Evolutionary conservation across 2,113 vertebrate genomes (phyloP), one percentile per base, ranked within the genome.

Genomic region (Sinocyclocheilus grahami): DNA sequence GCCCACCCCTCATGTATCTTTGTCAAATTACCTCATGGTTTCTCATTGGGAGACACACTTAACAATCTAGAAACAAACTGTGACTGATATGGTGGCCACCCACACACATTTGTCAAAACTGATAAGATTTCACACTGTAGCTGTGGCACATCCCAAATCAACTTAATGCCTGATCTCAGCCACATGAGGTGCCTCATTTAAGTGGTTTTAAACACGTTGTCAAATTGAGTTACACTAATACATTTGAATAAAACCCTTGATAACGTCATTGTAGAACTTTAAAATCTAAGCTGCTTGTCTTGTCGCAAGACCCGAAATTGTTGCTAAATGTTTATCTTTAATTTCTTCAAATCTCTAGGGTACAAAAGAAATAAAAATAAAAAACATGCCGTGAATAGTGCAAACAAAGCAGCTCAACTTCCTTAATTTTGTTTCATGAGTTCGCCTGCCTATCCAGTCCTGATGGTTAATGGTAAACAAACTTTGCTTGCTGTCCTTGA

Each of bases 41-140:
- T 71, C 30, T 86, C n/a, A 46, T 55, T 83, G 78, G 67, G 71
- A 63, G 42, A 75, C 18, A 60, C 8, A 33, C n/a, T 76, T 62
- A 85, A 27, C 76, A 79, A 86, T 80, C 77, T 53, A 58, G 18
- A 16, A 67, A 58, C 78, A 53, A 81, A 39, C 4, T 33, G 7
- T 72, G 51, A 84, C 42, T 71, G 30, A 42, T 33, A 8, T 33
- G 20, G 51, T 80, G n/a, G 63, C n/a, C 27, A 30, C 67, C 24
- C n/a, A n/a, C 82, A 63, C 39, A 22, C 75, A 72, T 27, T 16
- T 83, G 18, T 80, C 24, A 78, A 10, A 58, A 58, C 18, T 22
- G n/a, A 30, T 13, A 60, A 78, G 37, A 72, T 22, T 22, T 72
- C 9, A 22, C 8, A 72, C 20, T n/a, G 69, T 72, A 72, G 33